phyloP scores from a whole-genome alignment of 2,797 vertebrate genomes.

The Pantherophis alleghaniensis region DNA sequence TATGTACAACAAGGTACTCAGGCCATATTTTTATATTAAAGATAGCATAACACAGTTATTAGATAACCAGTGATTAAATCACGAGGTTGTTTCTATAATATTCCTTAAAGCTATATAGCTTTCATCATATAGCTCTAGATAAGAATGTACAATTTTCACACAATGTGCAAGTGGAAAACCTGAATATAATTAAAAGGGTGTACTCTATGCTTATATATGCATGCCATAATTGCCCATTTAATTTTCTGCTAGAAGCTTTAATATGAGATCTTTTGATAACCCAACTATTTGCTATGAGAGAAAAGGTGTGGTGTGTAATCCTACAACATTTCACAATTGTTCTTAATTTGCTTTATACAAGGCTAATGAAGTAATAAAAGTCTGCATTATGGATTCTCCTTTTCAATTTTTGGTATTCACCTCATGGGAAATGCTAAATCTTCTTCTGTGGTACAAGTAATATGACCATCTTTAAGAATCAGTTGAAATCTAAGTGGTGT shows the following conservation, averaged over 20 bases:
- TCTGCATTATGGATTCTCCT: not conserved
- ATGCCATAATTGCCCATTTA: constrained; percentile 9
- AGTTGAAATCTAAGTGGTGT: not conserved
- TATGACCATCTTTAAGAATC: not conserved
- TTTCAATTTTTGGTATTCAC: not conserved
- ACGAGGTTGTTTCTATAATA: not conserved
- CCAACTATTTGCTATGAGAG: not conserved
- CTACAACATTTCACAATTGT: constrained; percentile 14
- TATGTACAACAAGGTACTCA: not conserved
- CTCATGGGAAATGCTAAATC: not conserved
- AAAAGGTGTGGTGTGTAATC: constrained; percentile 7
- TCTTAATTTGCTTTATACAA: not conserved
- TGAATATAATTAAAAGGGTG: constrained; percentile 1
- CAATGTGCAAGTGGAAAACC: not conserved
- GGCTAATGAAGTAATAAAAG: not conserved
- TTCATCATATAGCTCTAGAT: constrained; percentile 22
- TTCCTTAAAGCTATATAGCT: not conserved
- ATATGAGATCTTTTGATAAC: constrained; percentile 5
- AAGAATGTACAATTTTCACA: constrained; percentile 10
- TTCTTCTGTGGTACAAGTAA: not conserved
- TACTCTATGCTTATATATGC: constrained; percentile 19
- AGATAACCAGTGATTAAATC: not conserved
- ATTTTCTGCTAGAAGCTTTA: constrained; percentile 22
- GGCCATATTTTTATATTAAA: constrained; percentile 11
- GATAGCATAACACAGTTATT: not conserved